Conservation (phyloP, 2,113 vertebrate genomes). For the Loxodonta africana region DNA sequence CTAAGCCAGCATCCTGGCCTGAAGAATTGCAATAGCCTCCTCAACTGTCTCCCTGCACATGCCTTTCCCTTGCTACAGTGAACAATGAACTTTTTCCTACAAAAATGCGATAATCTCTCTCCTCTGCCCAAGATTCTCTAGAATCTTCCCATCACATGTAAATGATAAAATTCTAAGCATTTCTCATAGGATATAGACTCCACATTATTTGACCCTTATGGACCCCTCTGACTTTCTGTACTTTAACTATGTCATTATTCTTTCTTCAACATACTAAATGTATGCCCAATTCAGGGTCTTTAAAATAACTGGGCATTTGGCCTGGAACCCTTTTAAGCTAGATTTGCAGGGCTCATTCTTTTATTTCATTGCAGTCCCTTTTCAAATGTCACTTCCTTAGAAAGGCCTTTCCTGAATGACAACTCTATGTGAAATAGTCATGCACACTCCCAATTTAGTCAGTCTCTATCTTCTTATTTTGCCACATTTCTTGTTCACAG, state of each 20-base stretch:
- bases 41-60: not conserved
- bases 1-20: not conserved
- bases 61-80: not conserved
- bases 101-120: not conserved
- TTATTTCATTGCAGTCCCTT: not conserved
- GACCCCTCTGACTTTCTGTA: not conserved
- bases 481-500: not conserved
- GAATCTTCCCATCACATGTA: not conserved
- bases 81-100: not conserved
- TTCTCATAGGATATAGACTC: not conserved
- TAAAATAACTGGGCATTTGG: not conserved
- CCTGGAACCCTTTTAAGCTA: not conserved
- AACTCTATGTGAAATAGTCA: not conserved
- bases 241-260: not conserved
- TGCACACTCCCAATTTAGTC: fast-evolving
- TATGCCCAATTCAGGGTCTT: not conserved
- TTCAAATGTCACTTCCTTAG: not conserved
- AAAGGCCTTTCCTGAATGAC: not conserved
- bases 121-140: not conserved
- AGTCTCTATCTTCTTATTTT: not conserved
- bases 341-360: not conserved
- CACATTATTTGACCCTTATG: too few relatives aligned
- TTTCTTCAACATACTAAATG: not conserved
- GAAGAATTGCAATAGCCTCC: not conserved
- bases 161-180: not conserved